Evolutionary conservation across 1,140 invertebrate genomes (phyloP), one percentile per base, ranked within the genome.

Genomic region (Plodia interpunctella): DNA sequence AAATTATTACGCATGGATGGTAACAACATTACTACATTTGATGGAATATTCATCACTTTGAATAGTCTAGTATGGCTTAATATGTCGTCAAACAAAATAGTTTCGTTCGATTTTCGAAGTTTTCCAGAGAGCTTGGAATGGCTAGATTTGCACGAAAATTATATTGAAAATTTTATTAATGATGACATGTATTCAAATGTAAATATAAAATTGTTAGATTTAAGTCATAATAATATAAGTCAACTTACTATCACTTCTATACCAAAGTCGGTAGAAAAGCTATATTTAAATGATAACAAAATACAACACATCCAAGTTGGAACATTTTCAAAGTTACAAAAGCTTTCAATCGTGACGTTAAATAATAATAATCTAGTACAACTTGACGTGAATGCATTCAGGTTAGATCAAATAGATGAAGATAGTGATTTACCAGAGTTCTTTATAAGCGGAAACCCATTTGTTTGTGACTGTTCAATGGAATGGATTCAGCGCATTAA

Each of bases 401-500:
- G 92, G 64, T 80, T 96, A 70, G 91, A 91, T 72, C 88, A 92
- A 75, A 92, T 95, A 63, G 90, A 91, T 15, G 91, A 92, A 68
- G 90, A 93, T 66, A 91, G 90, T 62, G 92, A 94, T 63, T 81
- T 95, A 70, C 94, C 94, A 8, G 92, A 94, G 81, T 95, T 96
- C 86, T 95, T 94, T 85, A 93, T 96, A 74, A 94, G 94, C 38
- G 92, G 93, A 65, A 97, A 97, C 89, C 94, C 95, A 13, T 94
- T 96, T 80, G 90, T 94, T 68, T 96, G 95, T 85, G 94, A 96
- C 78, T 96, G 95, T 87, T 93, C 92, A 58, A 95, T 96, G 95
- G 95, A 96, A 87, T 97, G 95, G 95, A 88, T 97, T 74, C 93
- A 94, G 63, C 90, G 94, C 65, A 94, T 96, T 71, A 95, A 95